Evolutionary conservation across 1,140 invertebrate genomes (phyloP).

Genomic region (Stenopsyche tienmushanensis): DNA sequence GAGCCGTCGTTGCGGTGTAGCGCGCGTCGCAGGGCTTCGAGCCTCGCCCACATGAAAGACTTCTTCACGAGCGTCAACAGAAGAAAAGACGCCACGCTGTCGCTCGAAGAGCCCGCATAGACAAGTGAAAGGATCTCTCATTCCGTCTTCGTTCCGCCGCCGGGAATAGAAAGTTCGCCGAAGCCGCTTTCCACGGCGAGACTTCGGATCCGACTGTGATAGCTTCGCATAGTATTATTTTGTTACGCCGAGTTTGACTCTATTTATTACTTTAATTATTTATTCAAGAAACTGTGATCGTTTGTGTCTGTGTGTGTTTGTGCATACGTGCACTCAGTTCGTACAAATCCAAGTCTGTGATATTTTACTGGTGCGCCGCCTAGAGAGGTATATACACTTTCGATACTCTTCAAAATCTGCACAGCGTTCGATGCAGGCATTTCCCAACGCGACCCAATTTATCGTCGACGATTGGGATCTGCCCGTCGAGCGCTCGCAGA

Average conservation of each 20-base stretch:
- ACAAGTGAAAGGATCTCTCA: slow-evolving; percentile 10
- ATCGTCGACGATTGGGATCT: too few relatives aligned
- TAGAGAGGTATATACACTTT: neutral
- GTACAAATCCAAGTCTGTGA: neutral
- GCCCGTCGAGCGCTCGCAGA: too few relatives aligned
- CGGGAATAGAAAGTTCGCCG: neutral
- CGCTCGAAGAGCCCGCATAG: neutral
- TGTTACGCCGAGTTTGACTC: neutral
- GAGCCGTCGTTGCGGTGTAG: neutral
- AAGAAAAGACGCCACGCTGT: slow-evolving; percentile 11
- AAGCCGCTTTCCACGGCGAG: neutral
- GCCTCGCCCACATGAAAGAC: slow-evolving; percentile 15
- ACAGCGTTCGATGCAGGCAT: too few relatives aligned
- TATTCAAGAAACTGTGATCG: too few relatives aligned
- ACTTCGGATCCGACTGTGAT: neutral
- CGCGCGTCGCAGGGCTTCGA: neutral
- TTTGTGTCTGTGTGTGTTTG: neutral
- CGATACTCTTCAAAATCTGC: too few relatives aligned
- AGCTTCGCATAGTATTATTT: neutral
- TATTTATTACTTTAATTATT: too few relatives aligned
- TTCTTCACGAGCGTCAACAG: slow-evolving; percentile 18
- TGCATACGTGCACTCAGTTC: neutral
- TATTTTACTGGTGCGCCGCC: neutral
- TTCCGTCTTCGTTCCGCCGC: too few relatives aligned
- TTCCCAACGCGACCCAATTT: too few relatives aligned